Evolutionary conservation across 2,797 vertebrate species (phyloP), one percentile per base, ranked within the genome.

Genomic region (Tiaroga cobitis): DNA sequence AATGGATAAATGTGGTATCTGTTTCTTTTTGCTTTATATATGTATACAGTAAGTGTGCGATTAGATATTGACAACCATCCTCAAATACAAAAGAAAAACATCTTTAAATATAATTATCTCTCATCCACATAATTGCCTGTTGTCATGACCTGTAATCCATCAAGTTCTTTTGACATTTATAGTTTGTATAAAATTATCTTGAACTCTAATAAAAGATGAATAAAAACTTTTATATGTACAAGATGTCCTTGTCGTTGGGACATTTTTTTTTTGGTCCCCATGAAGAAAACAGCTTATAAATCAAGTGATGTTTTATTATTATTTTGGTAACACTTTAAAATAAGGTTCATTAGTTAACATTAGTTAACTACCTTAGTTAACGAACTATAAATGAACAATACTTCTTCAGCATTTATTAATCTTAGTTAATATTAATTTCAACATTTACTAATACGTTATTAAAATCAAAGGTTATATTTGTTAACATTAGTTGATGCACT

Each of bases 171-270:
- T 86, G 82, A 82, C 37, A 65, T 84, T 63, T 84, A 59, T 76
- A 80, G 29, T 49, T 83, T 75, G 63, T 84, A 37, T 78, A 78
- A 75, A 84, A 65, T 77, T 51, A 21, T 82, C 56, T 81, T 84
- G 70, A 86, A 84, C 65, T 37, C 67, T 18, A 85, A 85, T 82
- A 78, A 87, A 85, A 67, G 67, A 83, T 18, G 16, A 29, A 81
- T 37, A 32, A 13, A 82, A 32, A 26, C 34, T 41, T 56, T 81
- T 37, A 69, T 63, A 74, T 84, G 72, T 79, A 77, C 16, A 43
- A 63, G 11, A 39, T 34, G 19, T 43, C 39, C n/a, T 37, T 37
- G 37, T 37, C 37, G 5, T 5, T 6, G 37, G 37, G 5, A 29
- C 29, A 29, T 29, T 29, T 69, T 26, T 46, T 15, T 43, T 46